These are phyloP conservation scores for Philaethria dido DNA, from an alignment of 2,888 invertebrate species.

Conservation along the genomic window DNA sequence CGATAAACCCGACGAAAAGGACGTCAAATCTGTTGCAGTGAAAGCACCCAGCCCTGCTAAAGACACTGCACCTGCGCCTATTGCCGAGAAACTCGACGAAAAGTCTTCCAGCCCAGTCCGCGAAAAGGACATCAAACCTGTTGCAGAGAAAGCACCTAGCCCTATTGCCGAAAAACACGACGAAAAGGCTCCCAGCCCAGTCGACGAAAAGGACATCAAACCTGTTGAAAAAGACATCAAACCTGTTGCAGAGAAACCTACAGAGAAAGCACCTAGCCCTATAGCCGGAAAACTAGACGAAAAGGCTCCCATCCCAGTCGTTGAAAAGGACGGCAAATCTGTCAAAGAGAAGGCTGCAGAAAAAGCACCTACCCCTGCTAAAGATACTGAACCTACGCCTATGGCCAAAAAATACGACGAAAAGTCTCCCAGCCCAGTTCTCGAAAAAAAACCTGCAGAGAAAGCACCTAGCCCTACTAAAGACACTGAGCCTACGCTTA, in stretches of 20 bases:
- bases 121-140: background rate
- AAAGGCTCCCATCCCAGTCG: conserved; percentile 27
- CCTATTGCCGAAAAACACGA: background rate
- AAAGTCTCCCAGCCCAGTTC: conserved; percentile 28
- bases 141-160: background rate
- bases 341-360: conserved; percentile 6
- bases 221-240: background rate
- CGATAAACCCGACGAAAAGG: conserved; percentile 18
- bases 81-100: conserved; percentile 18
- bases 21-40: conserved; percentile 13
- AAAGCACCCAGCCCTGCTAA: conserved; percentile 38
- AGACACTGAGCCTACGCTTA: background rate
- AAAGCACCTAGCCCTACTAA: conserved; percentile 25
- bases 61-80: conserved; percentile 20
- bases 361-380: conserved; percentile 39
- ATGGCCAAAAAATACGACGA: conserved; percentile 10
- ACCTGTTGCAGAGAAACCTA: background rate
- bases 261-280: conserved; percentile 36
- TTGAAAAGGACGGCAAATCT: background rate
- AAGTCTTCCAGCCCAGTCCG: conserved; percentile 32
- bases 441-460: background rate
- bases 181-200: background rate
- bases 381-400: no score
- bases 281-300: background rate
- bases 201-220: conserved; percentile 15